Evolutionary conservation across 2,888 invertebrate species (phyloP), one percentile per base, ranked within the genome.

Genomic region (Leuctra nigra): DNA sequence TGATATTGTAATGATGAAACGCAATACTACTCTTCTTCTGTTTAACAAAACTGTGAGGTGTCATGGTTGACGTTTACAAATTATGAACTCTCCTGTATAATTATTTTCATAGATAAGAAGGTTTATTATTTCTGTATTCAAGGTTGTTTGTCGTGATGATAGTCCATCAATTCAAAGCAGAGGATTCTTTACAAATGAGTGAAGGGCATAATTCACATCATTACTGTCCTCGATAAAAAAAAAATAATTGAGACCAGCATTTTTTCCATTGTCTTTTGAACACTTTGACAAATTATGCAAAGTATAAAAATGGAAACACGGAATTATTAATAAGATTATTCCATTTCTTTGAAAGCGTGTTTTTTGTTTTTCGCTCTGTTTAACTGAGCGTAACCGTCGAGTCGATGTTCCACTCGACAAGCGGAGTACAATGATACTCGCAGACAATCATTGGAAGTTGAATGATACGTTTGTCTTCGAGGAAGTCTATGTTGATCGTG

Each of bases 131-230:
- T 52, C 14, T 52, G 16, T 20, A 18, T 29, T 24, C 54, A 38
- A 35, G 14, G 35, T 13, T 46, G 33, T 33, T 46, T 54, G 41
- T 46, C 20, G 22, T 24, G 33, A 18, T 56, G 56, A 56, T 53
- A 44, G 53, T 44, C 24, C 41, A 25, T 56, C 56, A 56, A n/a
- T 54, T 56, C 41, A 56, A 24, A 56, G 38, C 35, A 39, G 18
- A 52, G 25, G 41, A 44, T 35, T 53, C 57, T 53, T 54, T 39
- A 57, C 57, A 57, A 57, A 53, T 23, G 57, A 47, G 36, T 48
- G 54, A 57, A 57, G 46, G 53, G 36, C 35, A 54, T 57, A 57
- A 57, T 57, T 54, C 47, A 36, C 47, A 53, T 57, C 57, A 54
- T 57, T 57, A 57, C 16, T 54, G 47, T 35, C 47, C 54, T 57